phyloP scores from a whole-genome alignment of 2,797 vertebrate genomes.

The Cryptoprocta ferox region DNA sequence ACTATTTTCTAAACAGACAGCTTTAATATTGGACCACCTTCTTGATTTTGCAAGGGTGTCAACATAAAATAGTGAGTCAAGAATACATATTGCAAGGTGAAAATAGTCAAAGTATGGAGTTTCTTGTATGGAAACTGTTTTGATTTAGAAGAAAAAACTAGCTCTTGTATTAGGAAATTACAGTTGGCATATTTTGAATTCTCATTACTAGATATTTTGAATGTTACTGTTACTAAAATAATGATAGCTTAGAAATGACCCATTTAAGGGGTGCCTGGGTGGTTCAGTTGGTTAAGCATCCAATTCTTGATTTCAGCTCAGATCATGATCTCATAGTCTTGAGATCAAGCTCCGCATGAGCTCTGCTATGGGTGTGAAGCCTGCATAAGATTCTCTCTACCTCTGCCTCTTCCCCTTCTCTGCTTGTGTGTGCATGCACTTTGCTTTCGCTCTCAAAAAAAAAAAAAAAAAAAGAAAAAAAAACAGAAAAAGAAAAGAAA shows the following conservation, averaged over 20 bases:
- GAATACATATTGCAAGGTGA: not conserved
- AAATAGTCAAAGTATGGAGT: not conserved
- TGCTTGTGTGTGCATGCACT: no score
- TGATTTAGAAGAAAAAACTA: not conserved
- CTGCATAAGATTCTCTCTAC: no score
- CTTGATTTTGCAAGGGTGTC: not conserved
- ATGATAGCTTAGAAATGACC: not conserved
- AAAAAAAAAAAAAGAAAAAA: fast-evolving
- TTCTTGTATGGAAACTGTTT: not conserved
- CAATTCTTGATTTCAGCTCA: no score
- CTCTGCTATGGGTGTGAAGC: no score
- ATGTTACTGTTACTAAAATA: not conserved
- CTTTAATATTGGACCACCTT: not conserved
- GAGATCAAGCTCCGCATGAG: no score
- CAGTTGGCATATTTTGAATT: not conserved
- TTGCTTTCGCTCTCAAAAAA: no score
- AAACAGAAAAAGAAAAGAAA: fast-evolving
- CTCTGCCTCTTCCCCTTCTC: no score
- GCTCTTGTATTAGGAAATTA: not conserved
- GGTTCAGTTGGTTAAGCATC: no score
- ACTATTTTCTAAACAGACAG: slow-evolving; percentile 12
- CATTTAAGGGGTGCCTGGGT: not conserved
- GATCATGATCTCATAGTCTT: no score
- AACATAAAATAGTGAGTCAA: not conserved
- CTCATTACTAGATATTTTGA: not conserved